Percentiles rank a stretch among this genome's conserved stretches.
These are phyloP conservation scores for Porites cylindrica DNA, from an alignment of 92 coral and sea anemone genomes.

Conservation along the genomic window DNA sequence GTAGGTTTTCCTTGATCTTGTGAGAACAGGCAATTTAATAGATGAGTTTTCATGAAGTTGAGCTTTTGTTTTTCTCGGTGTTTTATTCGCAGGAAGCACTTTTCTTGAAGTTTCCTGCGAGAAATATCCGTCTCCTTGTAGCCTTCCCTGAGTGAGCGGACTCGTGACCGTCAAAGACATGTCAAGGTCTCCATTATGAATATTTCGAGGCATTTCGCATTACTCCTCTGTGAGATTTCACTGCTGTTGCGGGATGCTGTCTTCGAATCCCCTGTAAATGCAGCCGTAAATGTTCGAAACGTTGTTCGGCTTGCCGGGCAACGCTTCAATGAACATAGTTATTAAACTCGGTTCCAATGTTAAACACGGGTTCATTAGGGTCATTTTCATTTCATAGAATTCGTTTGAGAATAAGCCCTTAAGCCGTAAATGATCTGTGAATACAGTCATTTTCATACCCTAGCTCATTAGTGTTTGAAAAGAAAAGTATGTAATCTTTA, in stretches of 20 bases:
- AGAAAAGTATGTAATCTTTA: constrained; percentile 23
- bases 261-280: too few species aligned
- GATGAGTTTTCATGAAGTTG: background rate
- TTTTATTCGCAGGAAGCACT: background rate
- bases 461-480: constrained; percentile 39
- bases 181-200: background rate
- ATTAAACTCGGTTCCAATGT: background rate
- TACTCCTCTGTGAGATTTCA: background rate
- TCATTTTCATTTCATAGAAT: background rate
- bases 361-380: background rate
- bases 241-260: too few species aligned
- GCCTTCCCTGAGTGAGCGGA: background rate
- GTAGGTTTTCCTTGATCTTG: background rate
- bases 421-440: constrained; percentile 46
- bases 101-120: background rate
- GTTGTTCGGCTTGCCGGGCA: background rate
- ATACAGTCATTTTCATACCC: constrained; percentile 3
- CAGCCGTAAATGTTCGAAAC: background rate
- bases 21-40: constrained; percentile 8
- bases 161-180: background rate
- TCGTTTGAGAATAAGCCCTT: constrained; percentile 31
- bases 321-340: background rate
- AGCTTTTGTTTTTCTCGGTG: background rate
- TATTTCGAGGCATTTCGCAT: constrained; percentile 2
- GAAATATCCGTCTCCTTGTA: background rate